Evolutionary conservation across 2,113 vertebrate species (phyloP), one percentile per base, ranked within the genome.

Genomic region (Helogale parvula): DNA sequence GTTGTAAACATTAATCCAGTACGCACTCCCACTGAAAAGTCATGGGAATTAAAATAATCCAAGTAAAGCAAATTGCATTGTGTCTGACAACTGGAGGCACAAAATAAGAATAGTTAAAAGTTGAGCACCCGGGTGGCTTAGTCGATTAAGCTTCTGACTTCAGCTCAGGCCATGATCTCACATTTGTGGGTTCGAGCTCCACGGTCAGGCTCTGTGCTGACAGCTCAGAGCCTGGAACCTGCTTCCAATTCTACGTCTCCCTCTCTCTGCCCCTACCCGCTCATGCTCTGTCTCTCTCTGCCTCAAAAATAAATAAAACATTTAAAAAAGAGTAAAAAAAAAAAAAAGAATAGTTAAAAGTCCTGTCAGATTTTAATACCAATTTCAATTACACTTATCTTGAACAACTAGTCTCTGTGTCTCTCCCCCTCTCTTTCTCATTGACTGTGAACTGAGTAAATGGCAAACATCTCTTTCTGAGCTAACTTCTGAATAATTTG

Each of bases 361-460:
- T 82, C n/a, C n/a, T 85, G 1, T 80, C 65, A 90, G 1, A 47
- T 72, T 83, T 97, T 80, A 93, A 88, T 76, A 83, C 4, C 47
- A 81, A 47, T 85, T n/a, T 84, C 93, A 81, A 76, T 96, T 90
- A 54, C 71, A 90, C 74, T 87, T 90, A 79, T 72, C 74, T 82
- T 84, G 54, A 88, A 74, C 13, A 74, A 11, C 72, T 65, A 45
- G 1, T 33, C 13, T 35, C 31, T 60, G 23, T 65, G 9, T 52
- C 57, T 35, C 7, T 50, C 5, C 63, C 29, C 52, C 52, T 12
- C 33, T 79, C 13, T 66, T 14, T 52, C 5, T 77, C 80, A 25
- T 29, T 31, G n/a, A 88, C 0, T 66, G 54, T 80, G 19, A 95
- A 35, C n/a, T 45, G 3, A 16, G 2, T 71, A 77, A 95, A 77